Evolutionary conservation across 2,797 vertebrate genomes (phyloP).

Genomic region (Adelosebastes latens): DNA sequence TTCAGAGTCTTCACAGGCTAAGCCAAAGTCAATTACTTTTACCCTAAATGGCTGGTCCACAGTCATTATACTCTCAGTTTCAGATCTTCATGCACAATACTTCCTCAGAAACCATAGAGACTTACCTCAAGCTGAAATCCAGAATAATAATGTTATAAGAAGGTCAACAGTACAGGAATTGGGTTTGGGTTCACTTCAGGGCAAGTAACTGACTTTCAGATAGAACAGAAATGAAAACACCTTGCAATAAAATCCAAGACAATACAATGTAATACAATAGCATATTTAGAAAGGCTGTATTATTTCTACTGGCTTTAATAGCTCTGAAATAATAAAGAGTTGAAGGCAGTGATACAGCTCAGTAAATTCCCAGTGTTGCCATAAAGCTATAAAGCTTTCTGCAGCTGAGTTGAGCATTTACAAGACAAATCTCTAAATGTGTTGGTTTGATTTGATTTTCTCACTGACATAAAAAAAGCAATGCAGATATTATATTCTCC

Average conservation of each 20-base stretch:
- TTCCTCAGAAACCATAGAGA: conserved; percentile 8
- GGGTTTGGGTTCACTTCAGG: conserved; percentile 8
- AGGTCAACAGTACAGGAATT: conserved; percentile 27
- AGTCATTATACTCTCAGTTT: conserved; percentile 35
- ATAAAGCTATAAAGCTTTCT: background rate
- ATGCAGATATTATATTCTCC: background rate
- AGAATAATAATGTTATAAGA: conserved; percentile 23
- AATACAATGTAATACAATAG: background rate
- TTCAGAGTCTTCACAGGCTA: conserved; percentile 23
- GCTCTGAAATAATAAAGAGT: background rate
- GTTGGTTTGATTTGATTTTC: background rate
- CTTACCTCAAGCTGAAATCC: conserved; percentile 10
- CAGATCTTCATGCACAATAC: conserved; percentile 25
- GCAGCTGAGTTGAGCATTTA: background rate
- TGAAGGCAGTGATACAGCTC: background rate
- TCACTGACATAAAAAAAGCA: background rate
- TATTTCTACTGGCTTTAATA: background rate
- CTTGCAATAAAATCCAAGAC: background rate
- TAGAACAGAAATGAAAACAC: background rate
- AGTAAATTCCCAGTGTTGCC: background rate
- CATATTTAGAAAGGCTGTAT: background rate
- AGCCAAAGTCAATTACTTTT: conserved; percentile 54
- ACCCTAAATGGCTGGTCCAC: conserved; percentile 18
- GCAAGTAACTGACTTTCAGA: background rate
- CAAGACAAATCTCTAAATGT: background rate